Conservation (phyloP, 2,888 invertebrate species). For the Chouioia cunea region DNA sequence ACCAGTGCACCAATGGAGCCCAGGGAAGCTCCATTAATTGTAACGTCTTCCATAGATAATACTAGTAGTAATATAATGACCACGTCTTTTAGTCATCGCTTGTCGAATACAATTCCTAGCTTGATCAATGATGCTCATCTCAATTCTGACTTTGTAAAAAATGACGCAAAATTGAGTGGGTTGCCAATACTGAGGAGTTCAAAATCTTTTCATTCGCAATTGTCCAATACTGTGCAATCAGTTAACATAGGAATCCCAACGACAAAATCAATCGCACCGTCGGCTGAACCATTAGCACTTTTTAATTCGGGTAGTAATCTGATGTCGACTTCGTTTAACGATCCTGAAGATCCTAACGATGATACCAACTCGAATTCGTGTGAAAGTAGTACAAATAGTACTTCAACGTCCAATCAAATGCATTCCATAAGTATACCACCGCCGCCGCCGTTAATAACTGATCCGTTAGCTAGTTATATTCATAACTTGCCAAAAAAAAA, state of each 20-base stretch:
- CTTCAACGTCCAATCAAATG: slow-evolving; percentile 49
- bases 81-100: slow-evolving; percentile 58
- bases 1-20: slow-evolving; percentile 54
- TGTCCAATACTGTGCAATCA: slow-evolving; percentile 9
- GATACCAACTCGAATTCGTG: slow-evolving; percentile 46
- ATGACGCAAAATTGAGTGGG: slow-evolving; percentile 24
- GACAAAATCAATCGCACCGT: slow-evolving; percentile 21
- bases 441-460: slow-evolving; percentile 61
- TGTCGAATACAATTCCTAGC: slow-evolving; percentile 35
- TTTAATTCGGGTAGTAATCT: slow-evolving; percentile 56
- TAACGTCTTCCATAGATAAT: slow-evolving; percentile 51
- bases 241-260: slow-evolving; percentile 19
- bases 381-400: slow-evolving; percentile 44
- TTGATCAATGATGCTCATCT: slow-evolving; percentile 37
- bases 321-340: slow-evolving; percentile 59
- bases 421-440: slow-evolving; percentile 56
- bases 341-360: slow-evolving; percentile 50
- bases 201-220: slow-evolving; percentile 12
- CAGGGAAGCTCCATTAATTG: slow-evolving; percentile 51
- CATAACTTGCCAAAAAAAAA: slow-evolving; percentile 63
- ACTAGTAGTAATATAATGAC: slow-evolving; percentile 59
- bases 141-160: slow-evolving; percentile 25
- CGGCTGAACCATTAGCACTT: slow-evolving; percentile 26
- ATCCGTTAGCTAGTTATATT: slow-evolving; percentile 61
- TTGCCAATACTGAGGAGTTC: slow-evolving; percentile 28